Base-by-base conservation (phyloP, 2,113 vertebrate genomes). In the Zonotrichia leucophrys region DNA sequence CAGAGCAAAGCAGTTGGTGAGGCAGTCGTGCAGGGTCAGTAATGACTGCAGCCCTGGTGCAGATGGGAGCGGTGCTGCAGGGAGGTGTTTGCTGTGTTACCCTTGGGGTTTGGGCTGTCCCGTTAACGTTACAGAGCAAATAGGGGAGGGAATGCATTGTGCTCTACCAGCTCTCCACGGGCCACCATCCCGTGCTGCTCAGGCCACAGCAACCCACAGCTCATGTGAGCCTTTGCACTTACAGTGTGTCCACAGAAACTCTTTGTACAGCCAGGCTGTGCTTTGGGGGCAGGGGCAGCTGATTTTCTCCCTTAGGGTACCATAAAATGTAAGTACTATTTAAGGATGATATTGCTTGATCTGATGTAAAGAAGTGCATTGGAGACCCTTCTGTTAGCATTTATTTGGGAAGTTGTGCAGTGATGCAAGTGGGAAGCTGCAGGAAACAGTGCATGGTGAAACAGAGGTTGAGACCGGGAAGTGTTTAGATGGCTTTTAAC, bases 61-160 rank as follows among this genome's bases (percentile, higher is more conserved):
- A 24, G 56, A 19, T 52, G 69, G 31, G 25, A 72, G 8, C 66
- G 28, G 33, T 8, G 18, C 6, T 6, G 33, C 75, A 63, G 70
- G 42, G 49, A 47, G 56, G 63, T 4, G 0, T 60, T 75, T 0
- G 1, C 67, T 10, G 59, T 0, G 2, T 37, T 77, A 7, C 35
- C 2, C 47, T 62, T 47, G 9, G 15, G 39, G 37, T 80, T 42
- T 23, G 47, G 66, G 58, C 35, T 55, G 50, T 73, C 74, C 4
- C 7, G 2, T 69, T 55, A 28, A n/a, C 3, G 2, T 35, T 25
- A 11, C 8, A 7, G 50, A 41, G 35, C 41, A 60, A 81, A 37
- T 1, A 31, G 58, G n/a, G 47, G 50, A 62, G 78, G 3, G 70
- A 47, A 31, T 0, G 9, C 0, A 0, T 39, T 59, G 87, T 0